Percentiles rank a stretch among this genome's conserved stretches.
These are phyloP conservation scores for Gambelia wislizenii DNA, from an alignment of 2,797 vertebrate species.

Conservation along the genomic window DNA sequence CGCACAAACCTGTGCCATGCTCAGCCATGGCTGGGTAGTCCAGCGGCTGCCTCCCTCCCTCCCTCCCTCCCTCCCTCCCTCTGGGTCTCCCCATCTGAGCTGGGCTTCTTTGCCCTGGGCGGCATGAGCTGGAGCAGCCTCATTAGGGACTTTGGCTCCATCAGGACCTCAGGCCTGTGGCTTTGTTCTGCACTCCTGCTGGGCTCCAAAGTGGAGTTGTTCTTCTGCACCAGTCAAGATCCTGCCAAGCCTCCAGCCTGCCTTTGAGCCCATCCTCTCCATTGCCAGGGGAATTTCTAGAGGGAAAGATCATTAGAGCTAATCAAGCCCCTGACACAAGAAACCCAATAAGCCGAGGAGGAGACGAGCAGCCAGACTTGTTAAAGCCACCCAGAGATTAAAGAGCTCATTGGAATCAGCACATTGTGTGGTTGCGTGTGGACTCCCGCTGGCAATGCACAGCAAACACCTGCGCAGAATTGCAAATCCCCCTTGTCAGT, in stretches of 20 bases:
- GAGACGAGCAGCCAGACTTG: not conserved
- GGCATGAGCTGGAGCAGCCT: not conserved
- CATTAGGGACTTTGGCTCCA: too few relatives aligned
- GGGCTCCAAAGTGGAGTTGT: not conserved
- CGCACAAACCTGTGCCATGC: too few relatives aligned
- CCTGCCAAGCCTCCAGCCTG: conserved; percentile 25
- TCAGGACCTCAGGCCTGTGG: not conserved
- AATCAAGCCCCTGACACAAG: not conserved
- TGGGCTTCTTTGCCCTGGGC: too few relatives aligned
- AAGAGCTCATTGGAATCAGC: not conserved
- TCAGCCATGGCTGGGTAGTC: not conserved
- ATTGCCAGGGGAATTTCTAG: fast-evolving
- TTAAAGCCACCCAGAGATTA: not conserved
- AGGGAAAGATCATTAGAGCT: conserved; percentile 13
- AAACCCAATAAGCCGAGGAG: conserved; percentile 41
- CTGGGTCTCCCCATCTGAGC: not conserved
- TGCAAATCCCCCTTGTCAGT: too few relatives aligned
- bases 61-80: too few relatives aligned
- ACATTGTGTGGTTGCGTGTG: conserved; percentile 40
- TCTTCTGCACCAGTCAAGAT: fast-evolving
- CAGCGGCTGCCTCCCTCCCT: not conserved
- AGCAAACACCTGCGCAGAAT: not conserved
- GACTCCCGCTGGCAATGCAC: conserved; percentile 13
- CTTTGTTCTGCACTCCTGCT: not conserved
- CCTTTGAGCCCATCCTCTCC: conserved; percentile 3